Evolutionary conservation across 1,140 invertebrate species (phyloP).

Genomic region (Thaumetopoea pityocampa): DNA sequence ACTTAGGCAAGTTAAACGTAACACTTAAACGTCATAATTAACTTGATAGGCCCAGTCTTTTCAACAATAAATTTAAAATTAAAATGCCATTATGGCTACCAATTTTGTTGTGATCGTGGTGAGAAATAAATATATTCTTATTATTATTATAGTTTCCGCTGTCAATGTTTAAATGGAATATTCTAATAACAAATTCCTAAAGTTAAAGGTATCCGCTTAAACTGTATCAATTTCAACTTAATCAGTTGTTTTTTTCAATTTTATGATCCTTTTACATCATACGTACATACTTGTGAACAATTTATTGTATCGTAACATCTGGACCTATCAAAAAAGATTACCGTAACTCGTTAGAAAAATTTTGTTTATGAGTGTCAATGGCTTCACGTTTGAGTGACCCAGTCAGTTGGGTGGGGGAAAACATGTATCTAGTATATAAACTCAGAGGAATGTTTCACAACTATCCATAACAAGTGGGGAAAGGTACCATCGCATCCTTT

Average conservation of each 20-base stretch:
- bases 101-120: too few relatives aligned
- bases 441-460: slow-evolving; percentile 54
- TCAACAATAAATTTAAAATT: too few relatives aligned
- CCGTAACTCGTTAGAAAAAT: slow-evolving; percentile 50
- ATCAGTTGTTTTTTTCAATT: slow-evolving; percentile 16
- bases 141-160: too few relatives aligned
- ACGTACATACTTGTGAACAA: slow-evolving; percentile 19
- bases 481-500: slow-evolving; percentile 34
- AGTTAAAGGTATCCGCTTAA: slow-evolving; percentile 3
- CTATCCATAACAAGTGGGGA: slow-evolving; percentile 45
- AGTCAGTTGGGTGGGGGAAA: slow-evolving; percentile 45
- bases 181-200: too few relatives aligned
- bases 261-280: too few relatives aligned
- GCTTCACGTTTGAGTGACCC: slow-evolving; percentile 40
- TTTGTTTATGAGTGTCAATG: slow-evolving; percentile 54
- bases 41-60: too few relatives aligned
- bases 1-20: too few relatives aligned
- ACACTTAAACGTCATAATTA: too few relatives aligned
- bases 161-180: too few relatives aligned
- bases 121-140: too few relatives aligned
- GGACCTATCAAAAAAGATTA: slow-evolving; percentile 42
- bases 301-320: slow-evolving; percentile 42
- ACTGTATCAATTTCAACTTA: slow-evolving; percentile 13
- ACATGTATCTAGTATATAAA: slow-evolving; percentile 55
- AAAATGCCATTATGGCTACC: too few relatives aligned